Evolutionary conservation across 2,797 vertebrate species (phyloP).

Genomic region (Mormyrus proboscirostris): DNA sequence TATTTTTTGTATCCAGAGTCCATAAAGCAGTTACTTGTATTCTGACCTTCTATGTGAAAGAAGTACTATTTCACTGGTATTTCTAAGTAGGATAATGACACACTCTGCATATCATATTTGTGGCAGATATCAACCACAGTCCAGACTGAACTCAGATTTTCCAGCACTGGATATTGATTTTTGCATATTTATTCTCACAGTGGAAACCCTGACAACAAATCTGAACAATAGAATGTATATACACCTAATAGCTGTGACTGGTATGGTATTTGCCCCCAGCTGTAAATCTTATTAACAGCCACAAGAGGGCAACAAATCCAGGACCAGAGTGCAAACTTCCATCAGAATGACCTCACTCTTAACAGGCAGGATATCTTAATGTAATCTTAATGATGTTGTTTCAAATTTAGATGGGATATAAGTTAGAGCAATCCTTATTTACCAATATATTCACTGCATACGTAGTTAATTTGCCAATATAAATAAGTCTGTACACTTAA

Average conservation of each 20-base stretch:
- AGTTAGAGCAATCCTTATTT: neutral
- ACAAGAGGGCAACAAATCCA: slow-evolving; percentile 12
- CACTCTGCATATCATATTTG: neutral
- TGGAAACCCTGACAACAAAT: neutral
- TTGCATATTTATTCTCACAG: neutral
- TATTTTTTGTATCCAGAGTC: neutral
- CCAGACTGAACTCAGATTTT: neutral
- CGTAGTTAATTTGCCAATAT: neutral
- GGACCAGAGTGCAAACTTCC: neutral
- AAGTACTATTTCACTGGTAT: neutral
- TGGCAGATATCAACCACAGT: neutral
- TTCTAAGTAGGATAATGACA: neutral
- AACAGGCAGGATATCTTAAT: neutral
- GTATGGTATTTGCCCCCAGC: neutral
- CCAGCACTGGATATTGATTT: neutral
- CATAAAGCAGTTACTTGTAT: neutral
- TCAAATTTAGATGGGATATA: neutral
- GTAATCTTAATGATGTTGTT: neutral
- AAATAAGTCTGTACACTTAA: neutral
- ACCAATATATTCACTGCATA: neutral
- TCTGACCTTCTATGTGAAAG: neutral
- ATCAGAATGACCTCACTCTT: neutral
- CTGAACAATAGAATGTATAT: neutral
- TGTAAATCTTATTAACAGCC: neutral
- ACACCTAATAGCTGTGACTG: neutral